phyloP scores from a whole-genome alignment of 2,888 invertebrate genomes.

The Campoletis raptor region DNA sequence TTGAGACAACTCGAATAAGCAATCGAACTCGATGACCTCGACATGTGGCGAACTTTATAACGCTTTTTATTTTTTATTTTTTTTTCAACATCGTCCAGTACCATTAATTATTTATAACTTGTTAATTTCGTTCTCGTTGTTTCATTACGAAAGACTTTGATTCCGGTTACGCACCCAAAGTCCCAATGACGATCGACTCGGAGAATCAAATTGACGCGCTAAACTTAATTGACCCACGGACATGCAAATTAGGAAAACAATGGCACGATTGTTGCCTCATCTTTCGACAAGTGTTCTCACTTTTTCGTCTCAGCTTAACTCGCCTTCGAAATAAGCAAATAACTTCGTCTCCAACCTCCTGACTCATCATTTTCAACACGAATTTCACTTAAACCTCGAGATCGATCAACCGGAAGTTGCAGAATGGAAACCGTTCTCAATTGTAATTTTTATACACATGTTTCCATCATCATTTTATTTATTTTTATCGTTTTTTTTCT shows the following conservation, averaged over 20 bases:
- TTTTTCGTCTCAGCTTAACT: constrained; percentile 12
- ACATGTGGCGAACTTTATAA: constrained; percentile 3
- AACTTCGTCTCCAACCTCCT: constrained; percentile 5
- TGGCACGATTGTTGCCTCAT: constrained; percentile 4
- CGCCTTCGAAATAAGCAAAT: neutral
- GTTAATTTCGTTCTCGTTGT: constrained; percentile 20
- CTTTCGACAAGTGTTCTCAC: constrained; percentile 26
- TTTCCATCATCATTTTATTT: constrained; percentile 5
- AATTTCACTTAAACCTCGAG: constrained; percentile 8
- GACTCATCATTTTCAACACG: neutral
- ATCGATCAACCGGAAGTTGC: constrained; percentile 9
- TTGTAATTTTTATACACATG: constrained; percentile 67
- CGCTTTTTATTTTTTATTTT: neutral
- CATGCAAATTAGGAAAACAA: constrained; percentile 35
- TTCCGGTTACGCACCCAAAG: neutral
- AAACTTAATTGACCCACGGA: constrained; percentile 27
- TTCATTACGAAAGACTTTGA: constrained; percentile 8
- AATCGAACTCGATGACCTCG: constrained; percentile 35
- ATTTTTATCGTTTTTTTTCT: neutral
- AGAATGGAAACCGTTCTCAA: constrained; percentile 72
- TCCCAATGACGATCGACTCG: constrained; percentile 4
- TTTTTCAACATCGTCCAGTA: neutral
- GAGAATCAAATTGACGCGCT: constrained; percentile 1
- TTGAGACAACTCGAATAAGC: neutral
- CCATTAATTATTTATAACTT: constrained; percentile 39